Conservation (phyloP, 2,797 vertebrate genomes). For the Euphonia xanthogaster region DNA sequence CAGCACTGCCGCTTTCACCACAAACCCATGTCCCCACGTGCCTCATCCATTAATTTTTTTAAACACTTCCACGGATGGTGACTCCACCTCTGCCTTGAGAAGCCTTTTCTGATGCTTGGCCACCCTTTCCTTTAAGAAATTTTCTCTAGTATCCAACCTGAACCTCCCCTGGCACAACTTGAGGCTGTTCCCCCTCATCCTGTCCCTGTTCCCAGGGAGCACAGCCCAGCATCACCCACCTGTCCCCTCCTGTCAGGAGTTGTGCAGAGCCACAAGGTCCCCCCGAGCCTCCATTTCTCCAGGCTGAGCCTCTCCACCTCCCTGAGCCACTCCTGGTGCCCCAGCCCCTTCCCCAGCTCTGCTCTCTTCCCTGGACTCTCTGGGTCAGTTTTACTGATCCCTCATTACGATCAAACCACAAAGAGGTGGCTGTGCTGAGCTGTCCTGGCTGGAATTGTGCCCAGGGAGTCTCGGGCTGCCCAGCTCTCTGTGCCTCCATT, state of each 20-base stretch:
- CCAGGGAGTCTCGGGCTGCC: accelerated
- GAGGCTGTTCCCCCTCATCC: accelerated
- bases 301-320: background rate
- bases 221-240: accelerated
- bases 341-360: accelerated
- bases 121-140: background rate
- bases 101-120: background rate
- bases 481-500: background rate
- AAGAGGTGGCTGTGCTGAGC: background rate
- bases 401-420: accelerated
- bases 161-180: accelerated
- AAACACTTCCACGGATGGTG: accelerated
- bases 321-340: accelerated
- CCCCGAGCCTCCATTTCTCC: background rate
- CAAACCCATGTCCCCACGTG: background rate
- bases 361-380: background rate
- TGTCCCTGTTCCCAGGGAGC: background rate
- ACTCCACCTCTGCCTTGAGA: background rate
- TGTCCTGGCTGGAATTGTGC: background rate
- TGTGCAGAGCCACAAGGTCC: accelerated
- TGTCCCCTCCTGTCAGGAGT: background rate
- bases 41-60: background rate
- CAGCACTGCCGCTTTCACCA: background rate
- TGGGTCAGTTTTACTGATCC: too few relatives aligned
- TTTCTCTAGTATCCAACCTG: background rate